Conservation (phyloP, 2,797 vertebrate genomes). For the Phrynocephalus vlangalii region DNA sequence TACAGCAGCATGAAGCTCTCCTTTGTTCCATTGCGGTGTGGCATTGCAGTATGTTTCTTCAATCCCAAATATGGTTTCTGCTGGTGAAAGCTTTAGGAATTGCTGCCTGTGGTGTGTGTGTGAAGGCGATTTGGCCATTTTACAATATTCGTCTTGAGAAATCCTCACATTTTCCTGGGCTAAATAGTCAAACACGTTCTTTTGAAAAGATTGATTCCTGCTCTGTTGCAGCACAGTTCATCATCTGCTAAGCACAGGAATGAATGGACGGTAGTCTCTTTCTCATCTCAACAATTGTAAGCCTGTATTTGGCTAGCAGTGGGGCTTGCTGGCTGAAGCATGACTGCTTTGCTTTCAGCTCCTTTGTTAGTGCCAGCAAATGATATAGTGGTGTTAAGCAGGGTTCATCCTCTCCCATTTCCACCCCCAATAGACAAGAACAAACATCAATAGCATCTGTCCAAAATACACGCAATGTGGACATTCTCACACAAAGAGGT, state of each 20-base stretch:
- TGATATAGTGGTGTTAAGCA: conserved; percentile 67
- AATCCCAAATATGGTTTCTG: conserved; percentile 27
- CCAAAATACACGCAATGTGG: conserved; percentile 45
- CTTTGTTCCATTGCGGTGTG: neutral
- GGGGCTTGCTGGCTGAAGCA: conserved; percentile 59
- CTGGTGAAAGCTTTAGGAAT: conserved; percentile 16
- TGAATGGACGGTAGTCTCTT: conserved; percentile 68
- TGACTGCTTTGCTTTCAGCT: conserved; percentile 71
- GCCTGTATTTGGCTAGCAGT: conserved; percentile 71
- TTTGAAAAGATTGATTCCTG: conserved; percentile 70
- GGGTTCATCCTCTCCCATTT: conserved; percentile 56
- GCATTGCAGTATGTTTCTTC: conserved; percentile 26
- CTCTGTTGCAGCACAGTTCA: conserved; percentile 62
- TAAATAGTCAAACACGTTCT: conserved; percentile 53
- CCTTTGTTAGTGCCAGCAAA: conserved; percentile 72
- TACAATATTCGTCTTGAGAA: conserved; percentile 30
- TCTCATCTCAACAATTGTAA: conserved; percentile 72
- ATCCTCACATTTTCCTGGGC: conserved; percentile 44
- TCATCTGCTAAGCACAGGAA: conserved; percentile 68
- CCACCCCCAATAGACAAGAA: conserved; percentile 38
- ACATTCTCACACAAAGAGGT: conserved; percentile 20
- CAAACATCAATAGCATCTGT: conserved; percentile 63
- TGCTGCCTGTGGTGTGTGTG: conserved; percentile 11
- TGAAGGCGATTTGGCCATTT: conserved; percentile 45
- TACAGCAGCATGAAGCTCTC: neutral